phyloP scores from a whole-genome alignment of 2,113 vertebrate genomes.

The Nyctereutes procyonoides region DNA sequence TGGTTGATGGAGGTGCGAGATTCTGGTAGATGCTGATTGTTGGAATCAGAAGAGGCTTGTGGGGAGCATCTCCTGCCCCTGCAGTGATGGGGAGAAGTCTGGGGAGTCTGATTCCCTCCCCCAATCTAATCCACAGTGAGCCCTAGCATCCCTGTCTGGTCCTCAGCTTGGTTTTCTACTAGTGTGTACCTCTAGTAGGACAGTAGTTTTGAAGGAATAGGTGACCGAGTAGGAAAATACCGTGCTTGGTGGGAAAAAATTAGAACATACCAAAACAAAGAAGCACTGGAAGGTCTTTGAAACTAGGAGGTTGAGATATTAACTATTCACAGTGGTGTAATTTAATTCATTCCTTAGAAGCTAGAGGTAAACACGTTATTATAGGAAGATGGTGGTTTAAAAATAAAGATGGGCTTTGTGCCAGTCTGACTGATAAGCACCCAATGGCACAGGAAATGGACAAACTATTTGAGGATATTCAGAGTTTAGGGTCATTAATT shows the following conservation, averaged over 20 bases:
- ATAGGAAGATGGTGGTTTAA: not conserved
- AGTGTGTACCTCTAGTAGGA: not conserved
- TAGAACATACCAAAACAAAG: constrained; percentile 39
- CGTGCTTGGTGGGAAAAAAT: not conserved
- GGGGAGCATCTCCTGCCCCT: not conserved
- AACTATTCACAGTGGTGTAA: not conserved
- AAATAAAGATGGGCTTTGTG: constrained; percentile 26
- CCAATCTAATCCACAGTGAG: not conserved
- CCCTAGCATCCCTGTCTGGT: not conserved
- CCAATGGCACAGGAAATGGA: constrained; percentile 13
- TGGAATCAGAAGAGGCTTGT: not conserved
- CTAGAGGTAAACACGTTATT: not conserved
- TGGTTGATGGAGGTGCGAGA: not conserved
- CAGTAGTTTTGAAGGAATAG: not conserved
- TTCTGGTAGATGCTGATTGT: not conserved
- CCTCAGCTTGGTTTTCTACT: not conserved
- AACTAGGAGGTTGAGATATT: not conserved
- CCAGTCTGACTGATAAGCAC: not conserved
- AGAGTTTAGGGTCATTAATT: constrained; percentile 15
- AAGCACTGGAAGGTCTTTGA: not conserved
- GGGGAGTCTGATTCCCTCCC: not conserved
- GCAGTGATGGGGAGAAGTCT: not conserved
- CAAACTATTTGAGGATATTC: not conserved
- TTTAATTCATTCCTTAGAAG: constrained; percentile 26
- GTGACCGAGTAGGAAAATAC: not conserved